Evolutionary conservation across 2,888 invertebrate genomes (phyloP).

Genomic region (Pelosia muscerda): DNA sequence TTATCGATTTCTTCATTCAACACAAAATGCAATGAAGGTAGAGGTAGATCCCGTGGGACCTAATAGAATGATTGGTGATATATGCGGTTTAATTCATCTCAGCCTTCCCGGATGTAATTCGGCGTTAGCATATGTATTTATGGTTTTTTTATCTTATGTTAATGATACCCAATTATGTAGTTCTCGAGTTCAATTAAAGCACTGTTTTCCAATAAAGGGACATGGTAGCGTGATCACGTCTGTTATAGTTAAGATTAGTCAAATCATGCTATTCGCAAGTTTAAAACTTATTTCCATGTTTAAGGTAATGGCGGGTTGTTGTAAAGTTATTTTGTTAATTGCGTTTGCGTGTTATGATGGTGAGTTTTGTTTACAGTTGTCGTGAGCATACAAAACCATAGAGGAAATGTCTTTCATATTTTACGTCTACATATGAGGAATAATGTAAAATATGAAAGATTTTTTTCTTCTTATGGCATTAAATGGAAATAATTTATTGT

Average conservation of each 20-base stretch:
- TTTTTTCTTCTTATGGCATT: neutral
- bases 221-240: neutral
- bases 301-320: conserved; percentile 2
- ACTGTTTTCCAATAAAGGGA: neutral
- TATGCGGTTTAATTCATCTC: too few relatives aligned
- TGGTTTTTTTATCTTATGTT: neutral
- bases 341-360: conserved; percentile 2
- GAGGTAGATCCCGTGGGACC: too few relatives aligned
- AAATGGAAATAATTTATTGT: neutral
- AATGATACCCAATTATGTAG: neutral
- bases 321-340: conserved; percentile 4
- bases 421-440: neutral
- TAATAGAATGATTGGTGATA: too few relatives aligned
- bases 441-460: too few relatives aligned
- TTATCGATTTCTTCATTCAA: too few relatives aligned
- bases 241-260: conserved; percentile 2
- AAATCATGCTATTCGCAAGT: conserved; percentile 4
- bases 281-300: conserved; percentile 4
- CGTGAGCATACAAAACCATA: conserved; percentile 3
- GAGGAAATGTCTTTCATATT: neutral
- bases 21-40: too few relatives aligned
- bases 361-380: neutral
- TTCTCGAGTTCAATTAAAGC: neutral
- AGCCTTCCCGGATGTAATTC: too few relatives aligned
- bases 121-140: too few relatives aligned